Conservation (phyloP, 2,797 vertebrate species). For the Anolis apletophallus region DNA sequence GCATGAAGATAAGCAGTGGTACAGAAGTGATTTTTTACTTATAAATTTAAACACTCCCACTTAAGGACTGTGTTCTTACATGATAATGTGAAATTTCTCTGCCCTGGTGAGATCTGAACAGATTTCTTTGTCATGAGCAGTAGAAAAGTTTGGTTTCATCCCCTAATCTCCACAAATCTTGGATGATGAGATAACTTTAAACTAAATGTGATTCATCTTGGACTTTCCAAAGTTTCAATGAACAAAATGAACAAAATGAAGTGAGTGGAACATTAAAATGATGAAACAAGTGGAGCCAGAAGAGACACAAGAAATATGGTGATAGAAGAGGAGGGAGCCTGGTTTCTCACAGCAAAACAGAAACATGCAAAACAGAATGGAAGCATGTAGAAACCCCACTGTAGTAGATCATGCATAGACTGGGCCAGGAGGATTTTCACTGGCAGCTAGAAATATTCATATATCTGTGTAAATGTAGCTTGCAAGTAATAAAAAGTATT, state of each 20-base stretch:
- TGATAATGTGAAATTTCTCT: neutral
- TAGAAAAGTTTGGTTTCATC: neutral
- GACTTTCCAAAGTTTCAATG: neutral
- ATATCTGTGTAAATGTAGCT: neutral
- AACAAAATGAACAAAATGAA: neutral
- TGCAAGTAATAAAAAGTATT: neutral
- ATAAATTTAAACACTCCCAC: neutral
- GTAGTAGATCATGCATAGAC: neutral
- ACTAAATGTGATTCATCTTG: neutral
- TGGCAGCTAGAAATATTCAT: neutral
- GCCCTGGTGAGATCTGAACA: neutral
- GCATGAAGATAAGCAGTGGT: neutral
- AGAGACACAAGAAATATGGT: neutral
- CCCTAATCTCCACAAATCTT: neutral
- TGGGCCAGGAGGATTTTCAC: neutral
- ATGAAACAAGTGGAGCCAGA: no score
- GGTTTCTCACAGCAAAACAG: neutral
- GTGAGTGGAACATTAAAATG: neutral
- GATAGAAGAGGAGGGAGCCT: neutral
- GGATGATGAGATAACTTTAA: neutral
- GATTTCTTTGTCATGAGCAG: neutral
- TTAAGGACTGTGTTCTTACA: neutral
- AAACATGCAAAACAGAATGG: neutral
- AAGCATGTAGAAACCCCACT: neutral
- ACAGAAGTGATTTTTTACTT: fast-evolving